Conservation (phyloP, 1,140 invertebrate genomes). For the Drosophila triauraria region DNA sequence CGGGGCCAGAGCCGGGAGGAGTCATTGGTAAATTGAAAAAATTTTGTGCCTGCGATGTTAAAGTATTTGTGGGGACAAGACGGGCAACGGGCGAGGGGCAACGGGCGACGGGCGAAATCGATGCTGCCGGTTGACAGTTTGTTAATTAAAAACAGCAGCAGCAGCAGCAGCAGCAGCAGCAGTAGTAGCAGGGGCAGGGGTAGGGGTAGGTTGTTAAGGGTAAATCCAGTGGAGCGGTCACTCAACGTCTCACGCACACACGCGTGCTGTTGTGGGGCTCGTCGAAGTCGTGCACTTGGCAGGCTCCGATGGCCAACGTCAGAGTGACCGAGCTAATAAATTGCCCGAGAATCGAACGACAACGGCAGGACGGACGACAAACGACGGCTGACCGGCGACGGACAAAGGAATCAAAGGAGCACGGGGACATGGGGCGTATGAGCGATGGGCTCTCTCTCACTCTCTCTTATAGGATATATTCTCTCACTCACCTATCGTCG, state of each 20-base stretch:
- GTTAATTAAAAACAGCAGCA: constrained; percentile 81
- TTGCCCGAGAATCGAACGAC: constrained; percentile 58
- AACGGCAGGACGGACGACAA: neutral
- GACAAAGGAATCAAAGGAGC: constrained; percentile 6
- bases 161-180: constrained; percentile 43
- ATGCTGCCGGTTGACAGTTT: constrained; percentile 76
- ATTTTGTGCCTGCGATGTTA: constrained; percentile 7
- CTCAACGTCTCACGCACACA: constrained; percentile 72
- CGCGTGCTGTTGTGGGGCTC: constrained; percentile 3
- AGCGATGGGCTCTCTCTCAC: neutral
- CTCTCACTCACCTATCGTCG: constrained; percentile 94
- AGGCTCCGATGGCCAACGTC: constrained; percentile 68
- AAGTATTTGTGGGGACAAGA: constrained; percentile 36
- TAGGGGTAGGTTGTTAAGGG: neutral
- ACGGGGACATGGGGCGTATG: neutral
- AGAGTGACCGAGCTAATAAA: constrained; percentile 68
- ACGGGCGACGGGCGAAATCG: constrained; percentile 30
- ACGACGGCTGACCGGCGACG: neutral
- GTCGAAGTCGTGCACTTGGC: constrained; percentile 48
- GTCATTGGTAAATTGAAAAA: constrained; percentile 42
- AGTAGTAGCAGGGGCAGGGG: constrained; percentile 15
- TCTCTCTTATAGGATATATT: neutral
- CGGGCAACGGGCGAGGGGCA: neutral
- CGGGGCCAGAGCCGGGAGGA: neutral
- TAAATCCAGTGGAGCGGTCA: constrained; percentile 58